phyloP scores from a whole-genome alignment of 2,113 vertebrate species.

The Scortum barcoo region DNA sequence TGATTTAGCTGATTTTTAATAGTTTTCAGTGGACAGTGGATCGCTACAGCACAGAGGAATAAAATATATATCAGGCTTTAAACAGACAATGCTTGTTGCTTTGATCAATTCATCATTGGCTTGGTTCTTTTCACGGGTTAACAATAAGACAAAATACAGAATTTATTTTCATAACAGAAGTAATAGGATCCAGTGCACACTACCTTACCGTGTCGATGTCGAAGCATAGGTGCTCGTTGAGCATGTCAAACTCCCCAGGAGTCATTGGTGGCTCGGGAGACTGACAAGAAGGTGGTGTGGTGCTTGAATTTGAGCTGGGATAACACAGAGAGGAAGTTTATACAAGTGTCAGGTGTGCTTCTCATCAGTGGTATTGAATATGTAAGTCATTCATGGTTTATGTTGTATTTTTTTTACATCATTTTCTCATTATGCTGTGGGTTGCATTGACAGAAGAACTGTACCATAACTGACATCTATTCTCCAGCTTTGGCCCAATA shows the following conservation, averaged over 20 bases:
- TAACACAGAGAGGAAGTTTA: not conserved
- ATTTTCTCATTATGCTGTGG: not conserved
- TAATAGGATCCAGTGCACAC: not conserved
- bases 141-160: not conserved
- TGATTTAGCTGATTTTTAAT: too few relatives aligned
- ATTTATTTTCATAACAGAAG: not conserved
- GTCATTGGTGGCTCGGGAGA: slow-evolving; percentile 96
- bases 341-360: not conserved
- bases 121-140: not conserved
- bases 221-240: slow-evolving; percentile 91
- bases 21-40: too few relatives aligned
- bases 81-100: too few relatives aligned
- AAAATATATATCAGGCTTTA: too few relatives aligned
- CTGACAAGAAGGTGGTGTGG: slow-evolving; percentile 84
- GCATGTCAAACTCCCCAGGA: slow-evolving; percentile 93
- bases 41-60: too few relatives aligned
- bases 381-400: not conserved
- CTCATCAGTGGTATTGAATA: not conserved
- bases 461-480: not conserved
- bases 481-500: not conserved
- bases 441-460: not conserved
- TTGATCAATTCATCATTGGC: not conserved
- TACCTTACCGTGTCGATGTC: slow-evolving; percentile 91
- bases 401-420: not conserved
- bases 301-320: slow-evolving; percentile 78